A percentile compares a stretch with the other conserved stretches of the same genome.
These are phyloP conservation scores for Artibeus lituratus DNA, from an alignment of 2,797 vertebrate genomes.

Conservation along the genomic window DNA sequence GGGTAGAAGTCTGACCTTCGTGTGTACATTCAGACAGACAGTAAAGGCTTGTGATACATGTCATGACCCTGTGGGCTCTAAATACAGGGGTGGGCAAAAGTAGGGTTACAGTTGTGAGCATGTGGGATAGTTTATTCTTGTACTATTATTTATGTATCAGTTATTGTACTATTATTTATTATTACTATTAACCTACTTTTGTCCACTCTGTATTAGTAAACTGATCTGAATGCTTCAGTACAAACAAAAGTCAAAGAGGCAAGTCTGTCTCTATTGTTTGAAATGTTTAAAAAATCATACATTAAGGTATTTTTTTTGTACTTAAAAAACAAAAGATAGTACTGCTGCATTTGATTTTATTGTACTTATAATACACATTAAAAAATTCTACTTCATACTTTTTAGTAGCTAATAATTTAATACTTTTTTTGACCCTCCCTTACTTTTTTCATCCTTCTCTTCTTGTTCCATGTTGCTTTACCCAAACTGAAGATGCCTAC, in stretches of 20 bases:
- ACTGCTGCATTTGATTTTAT: slow-evolving; percentile 31
- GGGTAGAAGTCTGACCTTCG: not conserved
- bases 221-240: not conserved
- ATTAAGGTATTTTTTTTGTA: slow-evolving; percentile 46
- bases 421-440: not conserved
- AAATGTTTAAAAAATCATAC: not conserved
- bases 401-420: slow-evolving; percentile 49
- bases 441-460: slow-evolving; percentile 10
- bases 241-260: not conserved
- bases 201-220: not conserved
- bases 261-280: not conserved
- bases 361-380: slow-evolving; percentile 49
- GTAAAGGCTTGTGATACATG: not conserved
- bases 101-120: not conserved
- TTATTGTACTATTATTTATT: not conserved
- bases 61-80: not conserved
- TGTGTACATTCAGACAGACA: not conserved
- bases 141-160: not conserved
- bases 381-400: slow-evolving; percentile 30
- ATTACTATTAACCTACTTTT: not conserved
- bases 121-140: not conserved
- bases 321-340: slow-evolving; percentile 13
- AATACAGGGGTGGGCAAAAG: not conserved
- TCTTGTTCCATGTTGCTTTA: not conserved
- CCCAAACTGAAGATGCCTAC: not conserved